Conservation (phyloP, 2,113 vertebrate species). For the Leptobrachium leishanense region DNA sequence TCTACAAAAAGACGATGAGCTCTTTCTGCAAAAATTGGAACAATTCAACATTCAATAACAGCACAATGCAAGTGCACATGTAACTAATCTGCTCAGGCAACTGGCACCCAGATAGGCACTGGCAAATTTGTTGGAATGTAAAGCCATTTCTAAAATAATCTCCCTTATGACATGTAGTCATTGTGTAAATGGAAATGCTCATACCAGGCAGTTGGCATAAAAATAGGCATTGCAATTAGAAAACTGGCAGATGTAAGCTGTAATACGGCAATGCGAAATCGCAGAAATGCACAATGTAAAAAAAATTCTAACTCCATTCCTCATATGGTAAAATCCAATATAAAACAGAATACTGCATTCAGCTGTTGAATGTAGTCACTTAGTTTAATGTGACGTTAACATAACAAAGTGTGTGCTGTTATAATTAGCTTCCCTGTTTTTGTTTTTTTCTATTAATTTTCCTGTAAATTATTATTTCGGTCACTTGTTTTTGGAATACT, state of each 20-base stretch:
- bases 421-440: too few relatives aligned
- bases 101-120: conserved; percentile 29
- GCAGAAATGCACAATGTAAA: conserved; percentile 11
- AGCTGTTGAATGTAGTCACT: too few relatives aligned
- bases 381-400: too few relatives aligned
- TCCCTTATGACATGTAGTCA: conserved; percentile 46
- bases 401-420: too few relatives aligned
- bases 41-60: conserved; percentile 2
- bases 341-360: not conserved
- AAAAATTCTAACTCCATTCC: not conserved
- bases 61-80: conserved; percentile 24
- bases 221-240: conserved; percentile 37
- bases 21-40: not conserved
- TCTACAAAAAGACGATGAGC: too few relatives aligned
- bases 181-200: conserved; percentile 43
- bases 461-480: too few relatives aligned
- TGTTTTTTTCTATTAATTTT: too few relatives aligned
- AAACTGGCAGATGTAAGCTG: conserved; percentile 27
- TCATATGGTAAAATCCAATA: not conserved
- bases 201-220: conserved; percentile 34
- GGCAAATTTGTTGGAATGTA: conserved; percentile 29
- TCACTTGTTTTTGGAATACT: too few relatives aligned
- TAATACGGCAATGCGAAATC: conserved; percentile 22
- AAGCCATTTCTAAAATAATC: conserved; percentile 43
- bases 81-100: conserved; percentile 28